Base-by-base conservation (phyloP, 2,888 invertebrate genomes). In the Amphimallon solstitiale region DNA sequence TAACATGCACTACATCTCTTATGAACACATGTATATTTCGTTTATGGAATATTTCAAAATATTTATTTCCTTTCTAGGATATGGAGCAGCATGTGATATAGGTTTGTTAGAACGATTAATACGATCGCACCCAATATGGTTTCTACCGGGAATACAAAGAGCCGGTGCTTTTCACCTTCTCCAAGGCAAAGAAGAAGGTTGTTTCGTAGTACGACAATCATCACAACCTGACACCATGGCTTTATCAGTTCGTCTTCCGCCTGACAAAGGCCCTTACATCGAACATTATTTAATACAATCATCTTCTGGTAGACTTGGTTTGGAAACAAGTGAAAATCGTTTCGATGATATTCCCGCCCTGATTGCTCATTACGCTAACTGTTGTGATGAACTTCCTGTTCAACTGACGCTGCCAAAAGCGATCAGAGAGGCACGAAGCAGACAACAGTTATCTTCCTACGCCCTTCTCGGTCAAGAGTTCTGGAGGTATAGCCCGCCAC, bases 221-320 rank as follows among this genome's bases (percentile, higher is more conserved):
- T 96, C 96, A 77, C 95, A 96, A 81, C 88, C 92, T 43, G 92
- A 94, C 75, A 96, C 97, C 61, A 95, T 97, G 95, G 97, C 97
- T 40, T 89, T 98, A 72, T 95, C 95, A 51, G 95, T 97, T 49
- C 91, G 96, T 9, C 85, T 95, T 69, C 94, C 95, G 0, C 89
- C 90, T 15, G 92, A 92, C 76, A 93, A 92, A 77, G 93, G 94
- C 1, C 93, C 94, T 6, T 95, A 95, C 82, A 95, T 97, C 78
- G 97, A 98, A 80, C 97, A 98, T 84, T 98, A 97, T 85, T 88
- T 98, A 76, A 94, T 98, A 73, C 96, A 96, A 82, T 92, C 94
- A 12, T 87, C 90, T 52, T 88, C 87, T 43, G 91, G 92, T 60
- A 51, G 61, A n/a, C 87, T 97, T 70, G 93, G 94, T 60, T 86